These are phyloP conservation scores for Mimas tiliae DNA, from an alignment of 2,888 invertebrate genomes.

Conservation along the genomic window DNA sequence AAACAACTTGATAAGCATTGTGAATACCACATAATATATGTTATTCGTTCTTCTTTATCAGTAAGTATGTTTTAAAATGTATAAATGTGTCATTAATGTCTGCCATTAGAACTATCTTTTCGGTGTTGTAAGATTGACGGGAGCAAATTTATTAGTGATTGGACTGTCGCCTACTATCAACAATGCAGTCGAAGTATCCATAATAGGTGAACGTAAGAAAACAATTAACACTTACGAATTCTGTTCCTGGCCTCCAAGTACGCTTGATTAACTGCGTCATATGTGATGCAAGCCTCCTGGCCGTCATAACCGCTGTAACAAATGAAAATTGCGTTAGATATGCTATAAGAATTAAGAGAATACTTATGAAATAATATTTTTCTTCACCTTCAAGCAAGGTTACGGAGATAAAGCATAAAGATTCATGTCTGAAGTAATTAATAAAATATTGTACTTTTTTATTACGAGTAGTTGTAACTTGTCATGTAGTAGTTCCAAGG, in stretches of 20 bases:
- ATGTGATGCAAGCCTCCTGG: constrained; percentile 93
- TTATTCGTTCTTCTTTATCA: too few species aligned
- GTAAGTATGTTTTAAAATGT: too few species aligned
- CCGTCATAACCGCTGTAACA: constrained; percentile 87
- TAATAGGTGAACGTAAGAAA: background rate
- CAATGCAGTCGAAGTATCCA: too few species aligned
- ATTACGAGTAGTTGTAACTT: background rate
- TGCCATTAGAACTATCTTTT: too few species aligned
- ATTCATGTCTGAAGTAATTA: constrained; percentile 10
- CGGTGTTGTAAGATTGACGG: too few species aligned
- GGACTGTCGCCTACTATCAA: too few species aligned
- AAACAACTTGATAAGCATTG: constrained; percentile 17
- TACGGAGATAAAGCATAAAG: background rate
- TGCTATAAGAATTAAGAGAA: background rate
- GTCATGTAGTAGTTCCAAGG: too few species aligned
- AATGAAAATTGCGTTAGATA: constrained; percentile 21
- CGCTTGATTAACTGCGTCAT: constrained; percentile 94
- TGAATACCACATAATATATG: background rate
- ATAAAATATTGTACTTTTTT: background rate
- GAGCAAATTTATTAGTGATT: too few species aligned
- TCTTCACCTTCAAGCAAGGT: constrained; percentile 14
- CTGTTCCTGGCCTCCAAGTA: constrained; percentile 94
- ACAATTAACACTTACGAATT: constrained; percentile 88
- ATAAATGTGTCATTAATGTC: too few species aligned
- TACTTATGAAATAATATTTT: constrained; percentile 17